These are phyloP conservation scores for Notolepis coatsorum DNA, from an alignment of 2,797 vertebrate genomes.

Conservation along the genomic window DNA sequence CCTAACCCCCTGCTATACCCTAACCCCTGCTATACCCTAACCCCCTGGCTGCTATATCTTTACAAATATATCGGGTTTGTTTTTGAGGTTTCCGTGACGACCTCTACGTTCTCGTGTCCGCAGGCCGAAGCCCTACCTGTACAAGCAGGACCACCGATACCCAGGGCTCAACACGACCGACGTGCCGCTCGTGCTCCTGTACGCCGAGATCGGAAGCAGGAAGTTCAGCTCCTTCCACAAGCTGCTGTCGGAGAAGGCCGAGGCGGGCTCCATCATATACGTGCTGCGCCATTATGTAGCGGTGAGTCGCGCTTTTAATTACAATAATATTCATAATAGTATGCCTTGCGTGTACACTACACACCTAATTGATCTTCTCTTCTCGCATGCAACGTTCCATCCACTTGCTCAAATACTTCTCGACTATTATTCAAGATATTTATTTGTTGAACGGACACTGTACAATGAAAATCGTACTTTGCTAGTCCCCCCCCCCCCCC, in stretches of 20 bases:
- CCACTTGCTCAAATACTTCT: too few relatives aligned
- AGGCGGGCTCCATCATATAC: constrained; percentile 86
- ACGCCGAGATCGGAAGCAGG: constrained; percentile 95
- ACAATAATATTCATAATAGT: not conserved
- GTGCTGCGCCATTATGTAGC: constrained; percentile 93
- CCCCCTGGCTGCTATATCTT: too few relatives aligned
- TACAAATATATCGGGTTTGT: constrained; percentile 1
- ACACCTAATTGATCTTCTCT: too few relatives aligned
- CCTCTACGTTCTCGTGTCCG: constrained; percentile 55
- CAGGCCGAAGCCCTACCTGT: constrained; percentile 91
- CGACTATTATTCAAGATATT: too few relatives aligned
- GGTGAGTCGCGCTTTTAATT: constrained; percentile 76
- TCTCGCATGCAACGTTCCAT: too few relatives aligned
- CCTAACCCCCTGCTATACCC: too few relatives aligned
- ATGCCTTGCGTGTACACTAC: too few relatives aligned
- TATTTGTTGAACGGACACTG: too few relatives aligned
- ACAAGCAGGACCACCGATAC: constrained; percentile 92
- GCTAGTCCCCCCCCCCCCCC: too few relatives aligned
- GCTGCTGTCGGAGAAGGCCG: constrained; percentile 86
- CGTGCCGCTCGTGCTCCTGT: constrained; percentile 89
- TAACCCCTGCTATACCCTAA: too few relatives aligned
- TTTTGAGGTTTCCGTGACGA: constrained; percentile 1
- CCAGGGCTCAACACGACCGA: constrained; percentile 83
- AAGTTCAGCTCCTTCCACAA: constrained; percentile 91
- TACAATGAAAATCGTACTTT: too few relatives aligned